Evolutionary conservation across 2,797 vertebrate genomes (phyloP).

Genomic region (Valencia hispanica): DNA sequence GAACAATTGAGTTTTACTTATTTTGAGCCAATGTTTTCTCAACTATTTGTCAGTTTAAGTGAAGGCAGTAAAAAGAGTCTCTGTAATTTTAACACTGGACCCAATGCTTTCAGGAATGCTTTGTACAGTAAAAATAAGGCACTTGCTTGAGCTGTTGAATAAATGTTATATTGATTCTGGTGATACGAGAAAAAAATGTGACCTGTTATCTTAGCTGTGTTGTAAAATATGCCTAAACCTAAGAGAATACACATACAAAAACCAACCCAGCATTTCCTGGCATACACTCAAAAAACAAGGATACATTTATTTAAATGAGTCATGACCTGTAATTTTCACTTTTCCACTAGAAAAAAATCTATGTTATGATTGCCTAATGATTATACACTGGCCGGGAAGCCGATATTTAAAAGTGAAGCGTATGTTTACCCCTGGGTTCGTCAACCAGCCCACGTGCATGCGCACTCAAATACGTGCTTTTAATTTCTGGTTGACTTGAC

Average conservation of each 20-base stretch:
- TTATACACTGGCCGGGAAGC: no score
- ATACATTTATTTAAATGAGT: neutral
- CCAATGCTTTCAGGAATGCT: constrained; percentile 14
- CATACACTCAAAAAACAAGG: neutral
- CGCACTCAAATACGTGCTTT: no score
- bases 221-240: neutral
- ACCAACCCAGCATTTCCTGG: neutral
- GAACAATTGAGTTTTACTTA: constrained; percentile 16
- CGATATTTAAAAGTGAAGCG: no score
- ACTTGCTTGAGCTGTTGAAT: neutral
- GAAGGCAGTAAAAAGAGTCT: constrained; percentile 10
- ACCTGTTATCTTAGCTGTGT: neutral
- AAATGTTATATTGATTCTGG: neutral
- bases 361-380: no score
- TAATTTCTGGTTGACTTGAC: no score
- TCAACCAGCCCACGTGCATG: no score
- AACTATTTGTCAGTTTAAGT: constrained; percentile 25
- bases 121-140: neutral
- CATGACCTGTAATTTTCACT: no score
- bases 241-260: neutral
- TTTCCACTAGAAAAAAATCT: no score
- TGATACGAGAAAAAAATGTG: constrained; percentile 6
- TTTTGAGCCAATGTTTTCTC: constrained; percentile 19
- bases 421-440: no score
- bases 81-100: constrained; percentile 13